Evolutionary conservation across 2,888 invertebrate species (phyloP).

Genomic region (Drosophila dives): DNA sequence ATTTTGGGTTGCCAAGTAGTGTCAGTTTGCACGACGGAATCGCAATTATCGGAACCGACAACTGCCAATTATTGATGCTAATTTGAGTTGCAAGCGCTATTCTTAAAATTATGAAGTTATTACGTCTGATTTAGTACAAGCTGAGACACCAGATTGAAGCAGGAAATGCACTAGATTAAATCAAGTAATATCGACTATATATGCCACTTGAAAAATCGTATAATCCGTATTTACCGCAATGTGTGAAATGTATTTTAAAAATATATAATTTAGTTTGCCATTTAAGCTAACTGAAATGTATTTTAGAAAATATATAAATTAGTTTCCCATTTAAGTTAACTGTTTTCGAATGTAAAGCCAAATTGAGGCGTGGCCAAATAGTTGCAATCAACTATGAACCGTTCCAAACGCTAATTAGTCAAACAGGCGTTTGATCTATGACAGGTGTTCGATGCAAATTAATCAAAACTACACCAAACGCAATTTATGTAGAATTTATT

Average conservation of each 20-base stretch:
- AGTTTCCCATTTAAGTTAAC: neutral
- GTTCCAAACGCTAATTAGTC: slow-evolving; percentile 35
- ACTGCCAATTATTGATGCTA: slow-evolving; percentile 30
- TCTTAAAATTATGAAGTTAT: slow-evolving; percentile 16
- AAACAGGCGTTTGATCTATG: slow-evolving; percentile 49
- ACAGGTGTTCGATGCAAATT: slow-evolving; percentile 31
- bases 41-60: slow-evolving; percentile 38
- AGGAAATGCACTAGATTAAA: too few species aligned
- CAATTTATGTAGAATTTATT: slow-evolving; percentile 12
- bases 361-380: neutral
- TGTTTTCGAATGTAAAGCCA: neutral
- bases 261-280: neutral
- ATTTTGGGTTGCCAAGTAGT: slow-evolving; percentile 68
- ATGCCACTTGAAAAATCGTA: neutral
- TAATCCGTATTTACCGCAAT: neutral
- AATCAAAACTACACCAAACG: slow-evolving; percentile 13
- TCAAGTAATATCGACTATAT: neutral
- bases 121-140: neutral
- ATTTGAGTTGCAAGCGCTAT: slow-evolving; percentile 1
- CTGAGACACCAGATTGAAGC: neutral
- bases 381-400: slow-evolving; percentile 38
- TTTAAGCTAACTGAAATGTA: neutral
- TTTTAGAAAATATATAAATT: neutral
- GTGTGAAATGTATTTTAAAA: neutral
- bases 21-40: slow-evolving; percentile 6